These are phyloP conservation scores for Oxytorus armatus DNA, from an alignment of 2,888 invertebrate species.

Conservation along the genomic window DNA sequence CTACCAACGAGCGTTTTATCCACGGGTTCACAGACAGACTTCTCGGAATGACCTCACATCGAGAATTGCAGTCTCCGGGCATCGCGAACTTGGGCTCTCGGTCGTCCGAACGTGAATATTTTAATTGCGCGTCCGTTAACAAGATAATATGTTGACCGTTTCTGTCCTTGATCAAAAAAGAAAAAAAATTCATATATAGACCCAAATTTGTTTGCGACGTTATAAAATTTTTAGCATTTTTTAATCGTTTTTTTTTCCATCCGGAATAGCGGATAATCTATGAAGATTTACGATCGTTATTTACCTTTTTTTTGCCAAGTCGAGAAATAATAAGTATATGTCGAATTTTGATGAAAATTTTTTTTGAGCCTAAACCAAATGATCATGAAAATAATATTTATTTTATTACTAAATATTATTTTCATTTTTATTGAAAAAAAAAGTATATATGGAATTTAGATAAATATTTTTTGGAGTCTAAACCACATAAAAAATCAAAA, in stretches of 20 bases:
- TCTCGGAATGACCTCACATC: slow-evolving; percentile 78
- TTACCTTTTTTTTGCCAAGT: not conserved
- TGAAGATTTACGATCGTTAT: not conserved
- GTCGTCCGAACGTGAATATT: slow-evolving; percentile 70
- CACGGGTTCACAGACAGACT: slow-evolving; percentile 77
- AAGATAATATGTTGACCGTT: slow-evolving; percentile 64
- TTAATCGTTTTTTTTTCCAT: not conserved
- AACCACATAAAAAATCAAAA: too few relatives aligned
- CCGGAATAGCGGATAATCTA: not conserved
- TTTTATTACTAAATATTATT: too few relatives aligned
- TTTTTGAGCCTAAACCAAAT: too few relatives aligned
- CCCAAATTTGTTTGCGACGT: not conserved
- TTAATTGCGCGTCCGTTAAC: slow-evolving; percentile 72
- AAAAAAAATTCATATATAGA: slow-evolving; percentile 33
- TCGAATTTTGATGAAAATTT: too few relatives aligned
- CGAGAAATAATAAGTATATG: too few relatives aligned
- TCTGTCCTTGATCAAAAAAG: slow-evolving; percentile 63
- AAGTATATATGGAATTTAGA: too few relatives aligned
- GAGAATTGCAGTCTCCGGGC: slow-evolving; percentile 72
- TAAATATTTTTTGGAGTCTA: too few relatives aligned
- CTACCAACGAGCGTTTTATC: slow-evolving; percentile 70
- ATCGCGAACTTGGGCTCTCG: slow-evolving; percentile 53
- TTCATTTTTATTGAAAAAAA: too few relatives aligned
- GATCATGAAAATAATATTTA: too few relatives aligned
- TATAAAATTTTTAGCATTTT: slow-evolving; percentile 22